Base-by-base conservation (phyloP, 92 coral and sea anemone species). In the Umimayanthus kanabou region DNA sequence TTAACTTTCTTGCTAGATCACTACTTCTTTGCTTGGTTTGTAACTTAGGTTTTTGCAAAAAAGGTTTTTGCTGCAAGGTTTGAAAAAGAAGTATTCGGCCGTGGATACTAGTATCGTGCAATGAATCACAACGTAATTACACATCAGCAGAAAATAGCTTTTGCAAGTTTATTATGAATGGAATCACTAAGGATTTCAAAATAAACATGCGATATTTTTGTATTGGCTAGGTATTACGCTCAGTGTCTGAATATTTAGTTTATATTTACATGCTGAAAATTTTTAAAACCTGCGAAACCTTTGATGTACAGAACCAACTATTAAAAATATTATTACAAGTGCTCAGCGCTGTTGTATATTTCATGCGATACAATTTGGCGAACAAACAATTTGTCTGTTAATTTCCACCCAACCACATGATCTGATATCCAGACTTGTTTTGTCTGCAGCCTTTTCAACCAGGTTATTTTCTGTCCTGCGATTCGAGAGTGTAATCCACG, bases 401-500 rank as follows among this genome's bases (percentile, higher is more conserved):
- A 16, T 30, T 45, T 15, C 37, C 88, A 18, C 39, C 4, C 37
- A n/a, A 37, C 37, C 30, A 18, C 61, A 13, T 74, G 20, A 69
- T 70, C 86, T 82, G 40, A 82, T 69, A 13, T 83, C 47, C 33
- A 6, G 26, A 72, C 39, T 72, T 79, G 65, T 89, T 82, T 73
- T 85, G 42, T 79, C 85, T 74, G 7, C 95, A 95, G 99, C 99
- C 10, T 97, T 97, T 83, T 94, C 99, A 6, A 95, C 99, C 2
- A 93, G 99, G 71, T 69, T 97, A 85, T 97, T 97, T 89, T 97
- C 99, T n/a, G 99, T 97, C 18, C 82, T 97, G 75, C 92, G 99
- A 29, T 97, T 95, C 76, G 99, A 97, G 88, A 97, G 99, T 81
- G 99, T 97, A 57, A 97, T 97, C 88, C 99, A 97, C 92, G 99